Evolutionary conservation across 2,797 vertebrate genomes (phyloP).

Genomic region (Ctenosaura bakeri): DNA sequence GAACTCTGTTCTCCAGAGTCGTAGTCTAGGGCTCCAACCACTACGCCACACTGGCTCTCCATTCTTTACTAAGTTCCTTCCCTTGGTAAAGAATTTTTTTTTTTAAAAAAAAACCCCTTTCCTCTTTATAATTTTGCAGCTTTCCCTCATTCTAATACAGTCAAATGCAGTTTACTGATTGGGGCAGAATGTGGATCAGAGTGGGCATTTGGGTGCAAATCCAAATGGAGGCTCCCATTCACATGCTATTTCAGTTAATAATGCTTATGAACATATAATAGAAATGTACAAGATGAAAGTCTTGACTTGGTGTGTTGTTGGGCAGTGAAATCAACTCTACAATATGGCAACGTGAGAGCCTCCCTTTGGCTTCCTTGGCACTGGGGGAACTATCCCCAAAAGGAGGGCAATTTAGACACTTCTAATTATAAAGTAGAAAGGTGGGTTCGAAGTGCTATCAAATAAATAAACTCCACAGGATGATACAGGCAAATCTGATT

Average conservation of each 20-base stretch:
- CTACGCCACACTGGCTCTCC: too few species aligned
- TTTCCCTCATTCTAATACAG: not conserved
- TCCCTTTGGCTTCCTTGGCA: not conserved
- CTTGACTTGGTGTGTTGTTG: not conserved
- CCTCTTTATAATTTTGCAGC: not conserved
- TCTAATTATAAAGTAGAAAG: not conserved
- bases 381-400: not conserved
- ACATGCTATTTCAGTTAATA: not conserved
- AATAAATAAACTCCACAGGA: not conserved
- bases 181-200: not conserved
- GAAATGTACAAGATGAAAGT: not conserved
- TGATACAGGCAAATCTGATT: not conserved
- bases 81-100: not conserved
- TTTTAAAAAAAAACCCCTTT: not conserved
- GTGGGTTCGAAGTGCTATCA: not conserved
- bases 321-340: not conserved
- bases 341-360: not conserved
- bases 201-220: too few species aligned
- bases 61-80: too few species aligned
- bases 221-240: not conserved
- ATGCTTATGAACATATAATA: not conserved
- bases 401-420: not conserved
- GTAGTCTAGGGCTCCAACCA: too few species aligned
- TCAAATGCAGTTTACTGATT: not conserved
- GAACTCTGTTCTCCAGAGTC: too few species aligned